These are phyloP conservation scores for Phalacrocorax aristotelis DNA, from an alignment of 2,113 vertebrate species.

Conservation along the genomic window DNA sequence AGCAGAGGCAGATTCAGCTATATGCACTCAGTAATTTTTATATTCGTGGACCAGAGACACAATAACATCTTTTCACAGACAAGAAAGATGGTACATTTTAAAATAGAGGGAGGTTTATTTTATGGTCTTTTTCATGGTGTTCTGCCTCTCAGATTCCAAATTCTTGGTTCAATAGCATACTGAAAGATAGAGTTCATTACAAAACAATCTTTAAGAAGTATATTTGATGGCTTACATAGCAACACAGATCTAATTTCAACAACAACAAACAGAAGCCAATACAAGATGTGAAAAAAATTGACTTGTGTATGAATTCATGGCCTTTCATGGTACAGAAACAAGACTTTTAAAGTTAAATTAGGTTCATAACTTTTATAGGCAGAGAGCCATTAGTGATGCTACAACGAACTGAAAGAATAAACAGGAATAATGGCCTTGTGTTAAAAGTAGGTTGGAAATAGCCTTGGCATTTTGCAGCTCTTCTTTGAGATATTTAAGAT, in stretches of 20 bases:
- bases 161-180: constrained; percentile 44
- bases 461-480: background rate
- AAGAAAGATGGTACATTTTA: background rate
- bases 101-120: constrained; percentile 49
- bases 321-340: constrained; percentile 3
- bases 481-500: background rate
- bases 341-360: constrained; percentile 43
- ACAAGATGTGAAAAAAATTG: background rate
- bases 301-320: constrained; percentile 22
- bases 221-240: constrained; percentile 36
- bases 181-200: constrained; percentile 61
- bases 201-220: constrained; percentile 58
- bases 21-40: constrained; percentile 1
- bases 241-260: constrained; percentile 22
- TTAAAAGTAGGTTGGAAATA: constrained; percentile 8
- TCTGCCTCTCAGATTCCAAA: constrained; percentile 52
- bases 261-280: constrained; percentile 30
- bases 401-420: constrained; percentile 14
- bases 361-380: constrained; percentile 39
- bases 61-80: constrained; percentile 28
- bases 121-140: constrained; percentile 2
- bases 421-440: background rate
- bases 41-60: background rate
- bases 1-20: background rate
- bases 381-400: constrained; percentile 30